These are phyloP conservation scores for Hybognathus amarus DNA, from an alignment of 2,797 vertebrate genomes.

Conservation along the genomic window DNA sequence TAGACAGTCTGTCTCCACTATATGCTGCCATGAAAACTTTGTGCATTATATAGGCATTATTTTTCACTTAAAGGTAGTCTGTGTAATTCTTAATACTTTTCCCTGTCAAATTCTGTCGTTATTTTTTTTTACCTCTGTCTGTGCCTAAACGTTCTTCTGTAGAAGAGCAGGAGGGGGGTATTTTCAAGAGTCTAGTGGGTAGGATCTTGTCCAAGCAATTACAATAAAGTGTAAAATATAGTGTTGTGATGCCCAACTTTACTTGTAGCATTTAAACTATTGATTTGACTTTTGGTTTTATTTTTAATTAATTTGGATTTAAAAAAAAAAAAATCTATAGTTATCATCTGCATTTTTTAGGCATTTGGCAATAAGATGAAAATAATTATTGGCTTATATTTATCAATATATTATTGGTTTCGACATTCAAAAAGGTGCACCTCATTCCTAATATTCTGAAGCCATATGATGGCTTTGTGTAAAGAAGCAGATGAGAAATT, in stretches of 20 bases:
- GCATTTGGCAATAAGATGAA: background rate
- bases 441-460: background rate
- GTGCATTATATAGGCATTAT: background rate
- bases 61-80: background rate
- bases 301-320: background rate
- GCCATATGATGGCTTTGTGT: background rate
- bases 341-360: background rate
- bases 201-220: background rate
- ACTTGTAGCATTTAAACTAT: background rate
- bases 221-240: background rate
- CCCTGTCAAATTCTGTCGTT: background rate
- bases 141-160: background rate
- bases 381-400: background rate
- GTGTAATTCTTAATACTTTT: background rate
- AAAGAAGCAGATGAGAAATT: background rate
- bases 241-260: background rate
- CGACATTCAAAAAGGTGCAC: background rate
- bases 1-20: conserved; percentile 40
- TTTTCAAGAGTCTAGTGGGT: background rate
- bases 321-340: background rate
- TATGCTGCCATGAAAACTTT: conserved; percentile 25
- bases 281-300: background rate
- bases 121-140: background rate
- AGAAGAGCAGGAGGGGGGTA: background rate
- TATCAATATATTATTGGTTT: background rate